These are phyloP conservation scores for Drosophila pruinosa DNA, from an alignment of 1,140 invertebrate species.

Conservation along the genomic window DNA sequence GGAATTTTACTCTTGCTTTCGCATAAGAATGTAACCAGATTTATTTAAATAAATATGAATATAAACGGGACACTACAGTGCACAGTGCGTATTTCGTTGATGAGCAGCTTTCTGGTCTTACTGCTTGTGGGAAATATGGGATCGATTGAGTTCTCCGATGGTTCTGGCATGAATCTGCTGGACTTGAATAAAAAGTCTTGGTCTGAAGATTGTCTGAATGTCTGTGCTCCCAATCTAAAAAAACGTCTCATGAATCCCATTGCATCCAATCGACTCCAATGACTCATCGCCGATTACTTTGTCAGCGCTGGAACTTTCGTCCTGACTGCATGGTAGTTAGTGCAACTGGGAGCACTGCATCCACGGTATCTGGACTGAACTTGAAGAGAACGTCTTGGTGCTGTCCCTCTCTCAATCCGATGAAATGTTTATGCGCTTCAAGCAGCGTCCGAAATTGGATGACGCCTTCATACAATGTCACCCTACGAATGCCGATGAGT, in stretches of 20 bases:
- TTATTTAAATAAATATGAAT: no score
- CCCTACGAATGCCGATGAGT: constrained; percentile 89
- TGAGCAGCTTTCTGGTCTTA: constrained; percentile 95
- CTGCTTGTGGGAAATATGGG: constrained; percentile 94
- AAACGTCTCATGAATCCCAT: constrained; percentile 89
- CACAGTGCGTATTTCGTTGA: constrained; percentile 94
- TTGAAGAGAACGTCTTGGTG: constrained; percentile 90
- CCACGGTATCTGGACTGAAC: constrained; percentile 91
- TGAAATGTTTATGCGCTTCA: constrained; percentile 91
- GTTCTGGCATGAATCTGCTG: constrained; percentile 98
- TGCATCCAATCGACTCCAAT: constrained; percentile 87
- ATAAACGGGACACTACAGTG: no score
- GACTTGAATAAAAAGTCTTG: constrained; percentile 92
- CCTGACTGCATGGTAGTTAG: constrained; percentile 91
- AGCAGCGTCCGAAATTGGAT: constrained; percentile 85
- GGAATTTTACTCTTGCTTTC: no score
- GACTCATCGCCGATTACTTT: constrained; percentile 89
- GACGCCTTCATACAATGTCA: constrained; percentile 94
- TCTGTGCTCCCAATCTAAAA: constrained; percentile 87
- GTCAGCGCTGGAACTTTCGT: constrained; percentile 93
- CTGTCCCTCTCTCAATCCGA: constrained; percentile 96
- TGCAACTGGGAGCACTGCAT: constrained; percentile 96
- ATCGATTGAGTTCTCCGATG: constrained; percentile 95
- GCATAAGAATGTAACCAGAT: no score
- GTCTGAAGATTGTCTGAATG: constrained; percentile 89